phyloP scores from a whole-genome alignment of 2,888 invertebrate species.

The Stenodema calcarata region DNA sequence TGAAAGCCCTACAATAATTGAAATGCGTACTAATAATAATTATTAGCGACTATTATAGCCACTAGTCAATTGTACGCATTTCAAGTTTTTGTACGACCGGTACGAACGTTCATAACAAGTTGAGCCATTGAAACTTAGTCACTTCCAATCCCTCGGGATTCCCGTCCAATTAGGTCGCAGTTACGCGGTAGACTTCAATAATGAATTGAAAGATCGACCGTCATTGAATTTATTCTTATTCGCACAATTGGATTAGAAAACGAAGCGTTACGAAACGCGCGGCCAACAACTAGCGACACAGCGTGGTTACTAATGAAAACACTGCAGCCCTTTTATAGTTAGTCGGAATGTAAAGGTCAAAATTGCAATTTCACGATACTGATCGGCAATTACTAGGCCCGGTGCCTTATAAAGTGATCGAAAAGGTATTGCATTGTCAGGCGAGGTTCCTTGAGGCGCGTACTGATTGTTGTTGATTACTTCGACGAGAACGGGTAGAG shows the following conservation, averaged over 20 bases:
- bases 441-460: neutral
- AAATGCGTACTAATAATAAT: no score
- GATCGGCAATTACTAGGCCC: neutral
- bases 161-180: neutral
- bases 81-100: no score
- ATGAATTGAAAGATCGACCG: neutral
- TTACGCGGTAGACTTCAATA: neutral
- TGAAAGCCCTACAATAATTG: no score
- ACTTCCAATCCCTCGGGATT: neutral
- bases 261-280: neutral
- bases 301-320: neutral
- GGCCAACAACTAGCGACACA: neutral
- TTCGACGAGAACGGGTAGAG: neutral
- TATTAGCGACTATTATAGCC: no score
- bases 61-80: no score
- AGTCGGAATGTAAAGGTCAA: neutral
- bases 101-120: no score
- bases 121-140: neutral
- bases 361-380: neutral
- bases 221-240: neutral
- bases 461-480: neutral
- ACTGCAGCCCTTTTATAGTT: neutral
- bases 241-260: neutral
- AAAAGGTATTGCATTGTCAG: neutral
- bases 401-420: neutral